phyloP scores from a whole-genome alignment of 2,888 invertebrate species.

The Odontocerum albicorne region DNA sequence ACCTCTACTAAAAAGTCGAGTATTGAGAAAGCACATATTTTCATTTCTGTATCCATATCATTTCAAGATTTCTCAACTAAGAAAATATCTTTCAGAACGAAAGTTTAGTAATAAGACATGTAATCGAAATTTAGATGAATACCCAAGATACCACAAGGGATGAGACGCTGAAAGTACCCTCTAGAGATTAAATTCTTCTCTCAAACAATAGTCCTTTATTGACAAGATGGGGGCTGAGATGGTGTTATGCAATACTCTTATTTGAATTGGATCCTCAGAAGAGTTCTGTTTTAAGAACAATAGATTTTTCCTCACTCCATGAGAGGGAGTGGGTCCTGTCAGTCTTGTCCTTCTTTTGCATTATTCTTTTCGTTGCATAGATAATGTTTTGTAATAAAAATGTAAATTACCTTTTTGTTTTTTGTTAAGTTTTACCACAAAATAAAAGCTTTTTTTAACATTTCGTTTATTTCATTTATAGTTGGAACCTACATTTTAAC shows the following conservation, averaged over 20 bases:
- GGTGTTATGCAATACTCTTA: constrained; percentile 26
- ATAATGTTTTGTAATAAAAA: too few relatives aligned
- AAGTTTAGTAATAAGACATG: background rate
- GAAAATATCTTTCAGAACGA: too few relatives aligned
- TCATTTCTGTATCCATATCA: too few relatives aligned
- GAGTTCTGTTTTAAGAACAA: constrained; percentile 29
- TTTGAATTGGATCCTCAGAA: constrained; percentile 27
- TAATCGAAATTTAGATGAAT: constrained; percentile 19
- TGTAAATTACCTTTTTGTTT: too few relatives aligned
- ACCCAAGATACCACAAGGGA: constrained; percentile 9
- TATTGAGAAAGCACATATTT: too few relatives aligned
- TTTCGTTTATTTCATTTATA: too few relatives aligned
- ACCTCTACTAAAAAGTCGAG: too few relatives aligned
- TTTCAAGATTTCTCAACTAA: too few relatives aligned
- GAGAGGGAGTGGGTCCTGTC: constrained; percentile 5
- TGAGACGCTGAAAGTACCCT: constrained; percentile 4
- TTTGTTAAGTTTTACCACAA: too few relatives aligned
- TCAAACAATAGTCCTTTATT: constrained; percentile 30
- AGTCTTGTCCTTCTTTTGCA: background rate
- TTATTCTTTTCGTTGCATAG: too few relatives aligned
- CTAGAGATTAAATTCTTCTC: constrained; percentile 32
- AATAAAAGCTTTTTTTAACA: too few relatives aligned
- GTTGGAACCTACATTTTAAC: too few relatives aligned
- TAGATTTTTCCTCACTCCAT: constrained; percentile 20
- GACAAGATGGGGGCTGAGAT: constrained; percentile 19